phyloP scores from a whole-genome alignment of 2,888 invertebrate genomes.

The Chydorus sphaericus region DNA sequence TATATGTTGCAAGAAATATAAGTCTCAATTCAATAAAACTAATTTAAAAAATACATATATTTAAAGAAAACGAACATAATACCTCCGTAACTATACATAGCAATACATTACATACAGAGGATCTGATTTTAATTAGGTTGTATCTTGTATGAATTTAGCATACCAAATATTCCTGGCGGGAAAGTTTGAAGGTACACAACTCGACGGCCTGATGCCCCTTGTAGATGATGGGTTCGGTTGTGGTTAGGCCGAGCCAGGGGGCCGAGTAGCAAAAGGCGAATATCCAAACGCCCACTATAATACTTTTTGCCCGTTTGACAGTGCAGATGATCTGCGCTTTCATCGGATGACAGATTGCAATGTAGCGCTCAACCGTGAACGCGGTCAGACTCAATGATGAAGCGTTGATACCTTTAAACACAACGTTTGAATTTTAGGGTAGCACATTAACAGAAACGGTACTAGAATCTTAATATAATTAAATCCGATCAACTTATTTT shows the following conservation, averaged over 20 bases:
- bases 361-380: constrained; percentile 46
- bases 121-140: no score
- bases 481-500: no score
- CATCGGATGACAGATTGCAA: constrained; percentile 47
- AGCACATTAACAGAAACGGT: no score
- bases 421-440: no score
- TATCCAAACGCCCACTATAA: constrained; percentile 40
- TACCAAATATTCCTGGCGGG: constrained; percentile 31
- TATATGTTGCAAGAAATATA: no score
- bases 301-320: constrained; percentile 39
- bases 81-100: no score
- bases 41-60: no score
- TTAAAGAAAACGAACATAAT: no score
- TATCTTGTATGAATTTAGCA: no score
- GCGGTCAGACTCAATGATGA: constrained; percentile 43
- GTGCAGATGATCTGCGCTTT: constrained; percentile 41
- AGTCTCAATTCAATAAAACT: no score
- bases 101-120: no score
- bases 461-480: no score
- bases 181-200: constrained; percentile 34
- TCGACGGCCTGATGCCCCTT: constrained; percentile 22
- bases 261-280: constrained; percentile 41
- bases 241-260: constrained; percentile 43
- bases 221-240: constrained; percentile 28
- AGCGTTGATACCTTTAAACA: constrained; percentile 38